phyloP scores from a whole-genome alignment of 2,888 invertebrate species.

The Philereme vetulata region DNA sequence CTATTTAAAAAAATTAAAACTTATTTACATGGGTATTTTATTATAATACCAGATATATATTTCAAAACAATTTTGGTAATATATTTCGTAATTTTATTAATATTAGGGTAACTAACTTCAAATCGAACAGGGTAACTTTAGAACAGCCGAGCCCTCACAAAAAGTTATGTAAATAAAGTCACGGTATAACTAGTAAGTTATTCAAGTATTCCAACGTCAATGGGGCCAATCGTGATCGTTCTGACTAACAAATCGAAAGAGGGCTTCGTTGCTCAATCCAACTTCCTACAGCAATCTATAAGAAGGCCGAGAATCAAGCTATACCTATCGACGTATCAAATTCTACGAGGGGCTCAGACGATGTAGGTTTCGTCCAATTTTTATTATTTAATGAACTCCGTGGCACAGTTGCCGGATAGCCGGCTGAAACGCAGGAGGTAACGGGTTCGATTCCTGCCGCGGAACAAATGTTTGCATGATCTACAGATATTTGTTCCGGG shows the following conservation, averaged over 20 bases:
- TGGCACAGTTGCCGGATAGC: too few species aligned
- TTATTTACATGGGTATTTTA: too few species aligned
- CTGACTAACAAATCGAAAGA: slow-evolving; percentile 58
- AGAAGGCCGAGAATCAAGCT: slow-evolving; percentile 44
- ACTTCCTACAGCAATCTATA: slow-evolving; percentile 47
- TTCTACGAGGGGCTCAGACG: slow-evolving; percentile 44
- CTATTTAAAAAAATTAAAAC: too few species aligned
- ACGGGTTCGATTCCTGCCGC: too few species aligned
- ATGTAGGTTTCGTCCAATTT: slow-evolving; percentile 31
- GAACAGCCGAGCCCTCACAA: slow-evolving; percentile 26
- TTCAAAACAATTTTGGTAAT: too few species aligned
- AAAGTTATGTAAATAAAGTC: slow-evolving; percentile 42
- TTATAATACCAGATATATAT: too few species aligned
- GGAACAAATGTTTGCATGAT: too few species aligned
- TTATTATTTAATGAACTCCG: neutral
- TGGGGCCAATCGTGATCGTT: slow-evolving; percentile 52
- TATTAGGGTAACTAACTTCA: neutral
- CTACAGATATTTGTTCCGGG: too few species aligned
- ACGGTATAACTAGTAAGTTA: slow-evolving; percentile 46
- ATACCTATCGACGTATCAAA: slow-evolving; percentile 35
- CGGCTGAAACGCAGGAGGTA: too few species aligned
- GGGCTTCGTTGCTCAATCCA: slow-evolving; percentile 54
- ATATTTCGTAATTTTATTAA: too few species aligned
- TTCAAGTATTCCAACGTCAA: slow-evolving; percentile 57
- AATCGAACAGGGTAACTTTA: slow-evolving; percentile 23